Base-by-base conservation (phyloP, 2,797 vertebrate species). In the Hyperoplus immaculatus region DNA sequence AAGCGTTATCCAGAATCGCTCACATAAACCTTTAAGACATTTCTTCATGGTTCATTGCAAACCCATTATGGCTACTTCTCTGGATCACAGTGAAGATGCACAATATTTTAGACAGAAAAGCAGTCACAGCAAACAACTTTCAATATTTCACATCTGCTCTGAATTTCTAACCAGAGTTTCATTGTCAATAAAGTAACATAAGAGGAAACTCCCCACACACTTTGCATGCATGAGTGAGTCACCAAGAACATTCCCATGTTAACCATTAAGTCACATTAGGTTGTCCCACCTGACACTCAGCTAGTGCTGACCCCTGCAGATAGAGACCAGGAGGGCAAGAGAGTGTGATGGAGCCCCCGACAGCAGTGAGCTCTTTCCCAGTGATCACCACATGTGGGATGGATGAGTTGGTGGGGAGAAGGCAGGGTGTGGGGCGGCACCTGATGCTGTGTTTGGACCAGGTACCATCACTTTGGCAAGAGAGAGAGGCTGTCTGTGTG, bases 371-470 rank as follows among this genome's bases (percentile, higher is more conserved):
- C 71, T 96, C 94, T 56, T 91, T 91, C 43, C 96, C 97, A 0
- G 71, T 89, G 76, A 96, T 21, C 0, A 94, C 69, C 53, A 98
- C 49, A 47, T 87, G 89, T 41, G 88, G 78, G 38, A 43, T 45
- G 70, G 96, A 94, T 55, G 87, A 82, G 87, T 96, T 96, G 76
- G 47, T 70, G 11, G 97, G 97, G 1, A 97, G 82, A 6, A 49
- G 79, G 80, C 98, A 99, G 38, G 94, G 96, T 73, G 60, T 80
- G 12, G 95, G 95, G 8, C 82, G 94, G 91, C 98, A 99, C 56
- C 93, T 93, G 58, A 98, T 89, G 59, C 70, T 95, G 73, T 96
- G 94, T 59, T 95, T 95, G 85, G 96, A 97, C 98, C 98, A 99
- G 5, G 73, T 94, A 43, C 97, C 96, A 41, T 99, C 96, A 79